phyloP scores from a whole-genome alignment of 2,113 vertebrate species.

The Channa argus region DNA sequence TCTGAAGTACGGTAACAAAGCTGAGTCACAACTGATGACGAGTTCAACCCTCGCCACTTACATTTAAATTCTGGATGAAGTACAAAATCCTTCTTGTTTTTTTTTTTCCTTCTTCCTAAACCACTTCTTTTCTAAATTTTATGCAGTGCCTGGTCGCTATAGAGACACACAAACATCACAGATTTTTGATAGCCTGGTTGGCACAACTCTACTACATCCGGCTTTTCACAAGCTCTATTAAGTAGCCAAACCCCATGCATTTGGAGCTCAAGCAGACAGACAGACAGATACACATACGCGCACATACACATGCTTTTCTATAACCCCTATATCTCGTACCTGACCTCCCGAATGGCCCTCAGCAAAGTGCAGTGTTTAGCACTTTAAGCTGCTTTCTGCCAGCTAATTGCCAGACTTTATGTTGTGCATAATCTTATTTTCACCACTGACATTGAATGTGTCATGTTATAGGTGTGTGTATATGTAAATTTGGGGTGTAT shows the following conservation, averaged over 20 bases:
- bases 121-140: slow-evolving; percentile 51
- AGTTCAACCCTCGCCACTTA: slow-evolving; percentile 6
- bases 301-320: slow-evolving; percentile 31
- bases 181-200: slow-evolving; percentile 62
- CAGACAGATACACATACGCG: slow-evolving; percentile 8
- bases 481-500: slow-evolving; percentile 10
- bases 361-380: slow-evolving; percentile 68
- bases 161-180: slow-evolving; percentile 61
- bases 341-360: slow-evolving; percentile 69
- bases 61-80: slow-evolving; percentile 60
- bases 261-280: slow-evolving; percentile 21
- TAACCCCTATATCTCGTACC: slow-evolving; percentile 44
- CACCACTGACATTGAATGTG: slow-evolving; percentile 46
- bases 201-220: slow-evolving; percentile 67
- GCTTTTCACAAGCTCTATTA: slow-evolving; percentile 64
- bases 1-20: slow-evolving; percentile 27
- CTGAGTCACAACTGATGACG: slow-evolving; percentile 57
- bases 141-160: slow-evolving; percentile 60
- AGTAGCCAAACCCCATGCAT: slow-evolving; percentile 35
- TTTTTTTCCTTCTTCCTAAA: slow-evolving; percentile 31
- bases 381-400: slow-evolving; percentile 61
- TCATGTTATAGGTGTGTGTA: slow-evolving; percentile 43
- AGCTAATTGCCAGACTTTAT: slow-evolving; percentile 72
- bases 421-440: slow-evolving; percentile 62
- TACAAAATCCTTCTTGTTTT: slow-evolving; percentile 42